Conservation (phyloP, 2,888 invertebrate species). For the Macrophya annulata region DNA sequence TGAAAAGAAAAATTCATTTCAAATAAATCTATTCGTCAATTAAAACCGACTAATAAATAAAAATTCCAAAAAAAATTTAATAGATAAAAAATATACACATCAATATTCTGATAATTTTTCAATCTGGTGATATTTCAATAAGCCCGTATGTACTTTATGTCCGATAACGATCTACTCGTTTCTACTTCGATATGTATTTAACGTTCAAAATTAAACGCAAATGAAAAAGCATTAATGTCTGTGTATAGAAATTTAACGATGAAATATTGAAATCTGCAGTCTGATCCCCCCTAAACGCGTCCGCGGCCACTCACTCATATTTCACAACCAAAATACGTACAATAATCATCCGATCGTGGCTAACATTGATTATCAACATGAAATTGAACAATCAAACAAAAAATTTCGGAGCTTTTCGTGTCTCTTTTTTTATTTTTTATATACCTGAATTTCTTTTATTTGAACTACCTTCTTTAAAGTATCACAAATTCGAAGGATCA, state of each 20-base stretch:
- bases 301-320: neutral
- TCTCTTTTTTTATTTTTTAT: neutral
- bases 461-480: too few species aligned
- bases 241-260: neutral
- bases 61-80: neutral
- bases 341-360: neutral
- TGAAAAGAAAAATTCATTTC: neutral
- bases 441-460: neutral
- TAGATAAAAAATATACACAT: neutral
- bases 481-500: too few species aligned
- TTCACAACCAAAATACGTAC: neutral
- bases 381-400: neutral
- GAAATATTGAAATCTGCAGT: slow-evolving; percentile 21
- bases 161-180: neutral
- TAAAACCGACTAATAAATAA: neutral
- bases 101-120: neutral
- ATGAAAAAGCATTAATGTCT: neutral
- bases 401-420: neutral
- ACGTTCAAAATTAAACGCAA: neutral
- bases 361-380: neutral
- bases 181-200: neutral
- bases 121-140: neutral
- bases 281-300: neutral
- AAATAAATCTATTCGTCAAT: too few species aligned
- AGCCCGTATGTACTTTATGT: neutral